Percentiles rank a stretch among this genome's conserved stretches.
phyloP scores from a whole-genome alignment of 2,888 invertebrate genomes.

The Ormyrus nitidulus region DNA sequence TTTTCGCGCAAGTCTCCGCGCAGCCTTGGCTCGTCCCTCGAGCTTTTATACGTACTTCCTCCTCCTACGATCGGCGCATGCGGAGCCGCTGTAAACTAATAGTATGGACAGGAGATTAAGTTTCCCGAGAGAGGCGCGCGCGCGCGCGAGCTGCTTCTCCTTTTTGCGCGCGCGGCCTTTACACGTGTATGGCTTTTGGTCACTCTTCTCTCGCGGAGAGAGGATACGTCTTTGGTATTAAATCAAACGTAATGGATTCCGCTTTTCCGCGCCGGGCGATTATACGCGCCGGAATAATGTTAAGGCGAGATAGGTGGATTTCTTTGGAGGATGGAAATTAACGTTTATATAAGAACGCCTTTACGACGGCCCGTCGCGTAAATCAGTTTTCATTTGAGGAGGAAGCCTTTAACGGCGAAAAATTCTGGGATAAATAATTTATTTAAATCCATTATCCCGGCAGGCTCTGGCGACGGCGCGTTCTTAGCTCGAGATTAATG shows the following conservation, averaged over 20 bases:
- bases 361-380: slow-evolving; percentile 1
- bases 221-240: neutral
- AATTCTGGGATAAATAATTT: slow-evolving; percentile 26
- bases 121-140: neutral
- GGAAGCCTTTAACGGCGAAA: slow-evolving; percentile 12
- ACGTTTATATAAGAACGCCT: neutral
- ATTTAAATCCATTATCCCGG: neutral
- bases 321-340: neutral
- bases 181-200: neutral
- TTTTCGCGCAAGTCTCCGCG: neutral
- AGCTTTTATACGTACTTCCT: neutral
- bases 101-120: slow-evolving; percentile 18
- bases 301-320: neutral
- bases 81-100: neutral
- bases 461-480: neutral
- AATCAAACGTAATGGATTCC: neutral
- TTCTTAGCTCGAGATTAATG: no score
- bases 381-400: neutral
- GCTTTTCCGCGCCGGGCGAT: neutral
- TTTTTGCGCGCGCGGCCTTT: no score
- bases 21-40: neutral
- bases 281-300: neutral
- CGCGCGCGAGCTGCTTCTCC: neutral
- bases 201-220: neutral
- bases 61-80: slow-evolving; percentile 16